These are phyloP conservation scores for Dryocosmus kuriphilus DNA, from an alignment of 2,888 invertebrate species.

Conservation along the genomic window DNA sequence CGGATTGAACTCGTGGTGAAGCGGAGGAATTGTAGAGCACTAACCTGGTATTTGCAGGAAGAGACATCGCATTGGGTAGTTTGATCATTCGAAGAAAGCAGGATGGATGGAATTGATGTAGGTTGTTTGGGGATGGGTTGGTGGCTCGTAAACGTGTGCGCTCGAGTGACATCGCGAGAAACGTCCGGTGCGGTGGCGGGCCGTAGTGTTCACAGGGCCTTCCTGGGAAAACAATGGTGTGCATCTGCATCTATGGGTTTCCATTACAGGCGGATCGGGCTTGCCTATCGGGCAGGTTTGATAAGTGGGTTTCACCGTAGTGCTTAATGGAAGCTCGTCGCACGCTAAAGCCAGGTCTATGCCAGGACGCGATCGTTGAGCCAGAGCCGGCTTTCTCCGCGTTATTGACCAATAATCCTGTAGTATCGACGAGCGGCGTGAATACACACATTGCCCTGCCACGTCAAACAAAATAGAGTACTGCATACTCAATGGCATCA, in stretches of 20 bases:
- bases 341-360: conserved; percentile 34
- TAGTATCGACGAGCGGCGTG: conserved; percentile 51
- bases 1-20: not conserved
- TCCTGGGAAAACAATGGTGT: conserved; percentile 66
- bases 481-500: not conserved
- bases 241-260: conserved; percentile 67
- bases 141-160: conserved; percentile 49
- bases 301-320: conserved; percentile 61
- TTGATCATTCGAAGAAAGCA: conserved; percentile 37
- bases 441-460: conserved; percentile 24
- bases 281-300: conserved; percentile 64
- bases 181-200: conserved; percentile 53
- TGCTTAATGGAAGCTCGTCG: conserved; percentile 51
- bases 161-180: conserved; percentile 48
- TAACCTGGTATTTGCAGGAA: conserved; percentile 28
- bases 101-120: conserved; percentile 27
- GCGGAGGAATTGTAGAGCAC: not conserved
- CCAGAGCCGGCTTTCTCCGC: conserved; percentile 27
- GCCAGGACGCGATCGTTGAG: conserved; percentile 25
- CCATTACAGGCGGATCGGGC: conserved; percentile 63
- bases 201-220: conserved; percentile 53
- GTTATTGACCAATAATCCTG: conserved; percentile 59
- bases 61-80: conserved; percentile 29
- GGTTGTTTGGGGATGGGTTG: conserved; percentile 37
- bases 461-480: conserved; percentile 58